Conservation (phyloP, 2,888 invertebrate species). For the Sminthurinus aureus region DNA sequence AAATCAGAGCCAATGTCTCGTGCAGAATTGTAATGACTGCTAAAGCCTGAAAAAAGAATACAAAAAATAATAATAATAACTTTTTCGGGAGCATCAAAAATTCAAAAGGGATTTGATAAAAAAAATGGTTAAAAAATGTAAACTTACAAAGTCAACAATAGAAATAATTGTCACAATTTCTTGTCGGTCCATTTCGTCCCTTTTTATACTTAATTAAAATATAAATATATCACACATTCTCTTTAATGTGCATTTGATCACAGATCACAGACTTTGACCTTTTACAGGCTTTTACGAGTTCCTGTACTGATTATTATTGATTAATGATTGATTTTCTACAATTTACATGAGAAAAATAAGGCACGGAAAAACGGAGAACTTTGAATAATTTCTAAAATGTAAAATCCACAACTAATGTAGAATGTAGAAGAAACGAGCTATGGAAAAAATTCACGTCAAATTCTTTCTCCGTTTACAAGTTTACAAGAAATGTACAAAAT, state of each 20-base stretch:
- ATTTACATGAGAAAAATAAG: no score
- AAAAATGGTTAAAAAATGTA: background rate
- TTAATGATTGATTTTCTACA: no score
- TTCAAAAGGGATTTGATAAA: no score
- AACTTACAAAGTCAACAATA: conserved; percentile 31
- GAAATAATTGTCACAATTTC: conserved; percentile 9
- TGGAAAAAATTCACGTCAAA: no score
- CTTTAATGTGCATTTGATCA: background rate
- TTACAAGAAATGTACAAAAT: no score
- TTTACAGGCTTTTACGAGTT: no score
- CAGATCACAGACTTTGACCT: background rate
- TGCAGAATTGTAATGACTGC: conserved; percentile 19
- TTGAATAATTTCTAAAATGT: no score
- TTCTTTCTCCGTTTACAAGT: no score
- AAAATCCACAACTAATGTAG: no score
- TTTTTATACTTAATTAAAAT: background rate
- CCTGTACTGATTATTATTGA: no score
- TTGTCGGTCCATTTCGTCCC: conserved; percentile 8
- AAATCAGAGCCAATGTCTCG: conserved; percentile 29
- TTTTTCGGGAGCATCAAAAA: background rate
- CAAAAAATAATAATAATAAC: background rate
- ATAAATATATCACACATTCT: background rate
- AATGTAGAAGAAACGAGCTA: no score
- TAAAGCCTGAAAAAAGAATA: conserved; percentile 2
- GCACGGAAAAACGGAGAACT: no score